These are phyloP conservation scores for Acronicta aceris DNA, from an alignment of 2,888 invertebrate species.

Conservation along the genomic window DNA sequence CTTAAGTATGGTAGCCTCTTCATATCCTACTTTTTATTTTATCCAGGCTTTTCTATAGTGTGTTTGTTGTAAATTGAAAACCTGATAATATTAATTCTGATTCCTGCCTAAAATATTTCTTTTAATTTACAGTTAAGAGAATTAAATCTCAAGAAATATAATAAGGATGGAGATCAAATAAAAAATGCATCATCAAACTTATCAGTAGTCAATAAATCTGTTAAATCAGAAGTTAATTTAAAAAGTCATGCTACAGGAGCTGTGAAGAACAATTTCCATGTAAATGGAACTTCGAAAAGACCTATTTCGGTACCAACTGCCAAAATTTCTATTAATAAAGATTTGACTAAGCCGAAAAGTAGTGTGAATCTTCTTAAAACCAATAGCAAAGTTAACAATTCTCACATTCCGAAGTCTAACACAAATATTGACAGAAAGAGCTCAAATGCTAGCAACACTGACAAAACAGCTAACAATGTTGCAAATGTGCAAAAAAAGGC, in stretches of 20 bases:
- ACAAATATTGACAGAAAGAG: slow-evolving; percentile 18
- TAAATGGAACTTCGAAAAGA: slow-evolving; percentile 59
- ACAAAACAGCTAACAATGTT: slow-evolving; percentile 6
- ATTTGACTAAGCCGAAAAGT: slow-evolving; percentile 45
- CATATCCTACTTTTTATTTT: too few species aligned
- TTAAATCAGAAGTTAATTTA: slow-evolving; percentile 43
- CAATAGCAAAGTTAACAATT: slow-evolving; percentile 8
- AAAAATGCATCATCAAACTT: slow-evolving; percentile 43
- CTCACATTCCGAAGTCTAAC: slow-evolving; percentile 32
- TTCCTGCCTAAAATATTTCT: background rate
- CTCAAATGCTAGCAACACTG: slow-evolving; percentile 8
- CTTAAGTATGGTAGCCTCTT: too few species aligned
- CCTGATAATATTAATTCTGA: too few species aligned
- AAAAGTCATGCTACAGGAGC: slow-evolving; percentile 24
- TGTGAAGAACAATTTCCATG: slow-evolving; percentile 61
- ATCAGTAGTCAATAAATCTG: slow-evolving; percentile 42
- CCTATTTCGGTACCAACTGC: slow-evolving; percentile 55
- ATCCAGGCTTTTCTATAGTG: too few species aligned
- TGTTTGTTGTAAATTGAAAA: too few species aligned
- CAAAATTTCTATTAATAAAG: slow-evolving; percentile 30
- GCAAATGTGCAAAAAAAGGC: slow-evolving; percentile 9
- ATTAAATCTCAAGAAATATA: slow-evolving; percentile 79
- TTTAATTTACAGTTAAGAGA: slow-evolving; percentile 72
- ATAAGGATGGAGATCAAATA: slow-evolving; percentile 46
- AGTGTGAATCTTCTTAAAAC: slow-evolving; percentile 7